Base-by-base conservation (phyloP, 2,797 vertebrate species). In the Siniperca obscura region DNA sequence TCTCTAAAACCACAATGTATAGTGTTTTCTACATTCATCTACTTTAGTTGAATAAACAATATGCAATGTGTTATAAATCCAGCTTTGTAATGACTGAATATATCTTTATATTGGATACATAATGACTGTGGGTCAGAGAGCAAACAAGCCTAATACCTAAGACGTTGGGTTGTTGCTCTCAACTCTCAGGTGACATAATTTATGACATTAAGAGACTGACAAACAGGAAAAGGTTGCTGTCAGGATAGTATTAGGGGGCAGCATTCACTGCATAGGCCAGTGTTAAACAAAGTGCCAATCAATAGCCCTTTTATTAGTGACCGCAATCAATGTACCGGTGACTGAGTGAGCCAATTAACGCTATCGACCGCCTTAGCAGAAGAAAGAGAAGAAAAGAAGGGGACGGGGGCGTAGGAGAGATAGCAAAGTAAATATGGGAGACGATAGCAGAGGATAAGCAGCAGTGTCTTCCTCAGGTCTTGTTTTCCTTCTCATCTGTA, bases 261-360 rank as follows among this genome's bases (percentile, higher is more conserved):
- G 90, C 86, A 86, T 89, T 91, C 89, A 88, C 93, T 87, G 89
- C 86, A 87, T 85, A 69, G 95, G 94, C 93, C 92, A 90, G 92
- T 90, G 93, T 95, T 95, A 95, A 96, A 96, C 95, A 96, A 94
- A 94, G 94, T 95, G 95, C 94, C 95, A 94, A 97, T 97, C 96
- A 96, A 96, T 96, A 96, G 93, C 89, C 92, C 94, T 96, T 97
- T 96, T 97, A 96, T 96, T 96, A 96, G 96, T 90, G 95, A 95
- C 94, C 84, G 83, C 96, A 97, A 97, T 98, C 97, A 95, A 97
- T 97, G 95, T 82, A 93, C 86, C 91, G 87, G 95, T 96, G 96
- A 96, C 95, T 95, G 95, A 94, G 95, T 94, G 92, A 91, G 94
- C 96, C 96, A 97, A 96, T 97, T 95, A 96, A 96, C 94, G 91